Percentiles rank a stretch among this genome's conserved stretches.
Conservation (phyloP, 2,888 invertebrate species). For the Cataglyphis rosenhaueri region DNA sequence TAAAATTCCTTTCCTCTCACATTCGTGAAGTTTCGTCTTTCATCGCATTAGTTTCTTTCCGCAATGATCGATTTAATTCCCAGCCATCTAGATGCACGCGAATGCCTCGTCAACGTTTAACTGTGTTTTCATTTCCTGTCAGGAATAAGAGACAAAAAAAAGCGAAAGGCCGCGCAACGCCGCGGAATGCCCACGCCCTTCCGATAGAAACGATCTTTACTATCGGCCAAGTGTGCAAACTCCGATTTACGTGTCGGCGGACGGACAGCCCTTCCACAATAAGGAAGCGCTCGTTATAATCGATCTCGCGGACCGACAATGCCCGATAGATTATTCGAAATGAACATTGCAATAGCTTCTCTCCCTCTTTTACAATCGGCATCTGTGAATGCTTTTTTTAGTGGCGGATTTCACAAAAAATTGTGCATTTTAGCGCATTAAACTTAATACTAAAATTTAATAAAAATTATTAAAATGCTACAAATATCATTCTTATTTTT, state of each 20-base stretch:
- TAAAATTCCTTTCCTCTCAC: neutral
- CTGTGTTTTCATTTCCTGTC: slow-evolving; percentile 58
- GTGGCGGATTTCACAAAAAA: neutral
- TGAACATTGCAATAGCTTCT: slow-evolving; percentile 44
- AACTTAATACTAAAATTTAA: neutral
- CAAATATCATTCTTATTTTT: neutral
- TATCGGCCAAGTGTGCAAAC: slow-evolving; percentile 70
- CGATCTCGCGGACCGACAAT: slow-evolving; percentile 70
- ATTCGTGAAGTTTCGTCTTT: neutral
- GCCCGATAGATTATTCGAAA: slow-evolving; percentile 63
- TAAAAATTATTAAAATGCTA: neutral
- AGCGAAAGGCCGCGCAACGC: slow-evolving; percentile 52
- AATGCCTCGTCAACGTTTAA: slow-evolving; percentile 37
- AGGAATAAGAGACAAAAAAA: slow-evolving; percentile 23
- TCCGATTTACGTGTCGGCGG: slow-evolving; percentile 65
- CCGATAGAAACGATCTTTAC: slow-evolving; percentile 65
- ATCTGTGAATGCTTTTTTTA: neutral
- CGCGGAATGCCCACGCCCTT: slow-evolving; percentile 68
- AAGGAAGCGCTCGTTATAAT: slow-evolving; percentile 72
- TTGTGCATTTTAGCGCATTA: neutral
- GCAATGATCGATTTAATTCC: slow-evolving; percentile 12
- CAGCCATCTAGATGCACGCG: slow-evolving; percentile 14
- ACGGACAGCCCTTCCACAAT: slow-evolving; percentile 71
- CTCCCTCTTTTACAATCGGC: neutral
- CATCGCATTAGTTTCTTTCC: neutral